Evolutionary conservation across 2,113 vertebrate species (phyloP), one percentile per base, ranked within the genome.

Genomic region (Saccopteryx bilineata): DNA sequence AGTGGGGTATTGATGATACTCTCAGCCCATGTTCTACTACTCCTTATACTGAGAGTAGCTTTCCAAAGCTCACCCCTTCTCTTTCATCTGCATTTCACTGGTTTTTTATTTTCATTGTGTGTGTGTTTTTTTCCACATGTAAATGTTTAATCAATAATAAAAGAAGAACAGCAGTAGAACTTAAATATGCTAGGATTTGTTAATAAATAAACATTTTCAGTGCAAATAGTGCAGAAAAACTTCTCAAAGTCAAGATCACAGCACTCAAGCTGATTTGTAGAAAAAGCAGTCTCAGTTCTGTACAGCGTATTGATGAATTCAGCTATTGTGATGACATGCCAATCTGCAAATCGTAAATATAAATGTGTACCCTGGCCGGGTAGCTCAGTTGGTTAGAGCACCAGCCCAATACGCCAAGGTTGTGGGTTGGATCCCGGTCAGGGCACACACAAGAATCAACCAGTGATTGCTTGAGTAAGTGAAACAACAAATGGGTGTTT

Each of bases 121-220:
- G 39, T 39, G 39, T 39, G 39, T 39, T 2, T 39, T 39, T 39
- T 39, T 39, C 39, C 39, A 97, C 97, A 98, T 97, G 97, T 94
- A 98, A 94, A 39, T 39, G 39, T 39, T 39, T 98, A 97, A 39
- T 39, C 39, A 39, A 39, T 39, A 39, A 96, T 95, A 97, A 96
- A 97, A 87, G 75, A 96, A 61, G 66, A 96, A 97, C 58, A 98
- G 97, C 97, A 97, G 94, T 97, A 92, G 88, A 98, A 98, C 97
- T 98, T 98, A 98, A 98, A 98, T 98, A 98, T 97, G 97, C 56
- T 96, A 97, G 96, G 95, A 96, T 69, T 96, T 98, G 98, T 98
- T 94, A 98, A 98, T 98, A 98, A 98, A 98, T 98, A 98, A 98
- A 98, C 96, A 96, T 95, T 93, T 96, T 98, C 98, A 98, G 98